Base-by-base conservation (phyloP, 1,140 invertebrate species). In the Calycopis cecrops region DNA sequence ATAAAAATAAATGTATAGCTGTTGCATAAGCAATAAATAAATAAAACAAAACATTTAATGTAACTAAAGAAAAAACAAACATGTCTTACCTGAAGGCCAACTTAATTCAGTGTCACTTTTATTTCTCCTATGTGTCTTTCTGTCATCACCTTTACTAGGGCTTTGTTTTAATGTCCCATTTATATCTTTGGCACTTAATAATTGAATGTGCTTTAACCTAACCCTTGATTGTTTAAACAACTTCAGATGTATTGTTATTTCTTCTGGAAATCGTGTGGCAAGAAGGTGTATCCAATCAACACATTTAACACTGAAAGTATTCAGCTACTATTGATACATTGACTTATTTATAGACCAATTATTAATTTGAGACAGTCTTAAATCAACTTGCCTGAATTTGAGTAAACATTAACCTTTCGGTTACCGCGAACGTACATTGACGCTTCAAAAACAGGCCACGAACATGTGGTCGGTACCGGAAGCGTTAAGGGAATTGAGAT, bases 231-330 rank as follows among this genome's bases (percentile, higher is more conserved):
- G 95, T 84, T 90, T 92, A 76, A 95, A 98, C 11, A 98, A 82
- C 65, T 95, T 90, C 62, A 98, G 90, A 86, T 98, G 96, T 14
- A 94, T 94, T 4, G 95, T 96, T 59, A 96, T 92, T 89, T 97
- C 96, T 84, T 98, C 96, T 4, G 97, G 95, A 54, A 98, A 89
- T 55, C 92, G 90, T 34, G 94, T 95, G 18, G 96, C 96, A 50
- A 98, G 89, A 64, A 95, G 93, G 11, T 94, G 92, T 67, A 96
- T 93, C 95, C 96, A 97, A 86, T 97, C 95, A 4, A 97, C 92
- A 73, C 94, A 91, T 89, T 96, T 96, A 34, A 96, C 90, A 76
- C 95, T 96, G 65, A 17, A 71, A 65, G 40, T 8, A 10, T 28
- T 9, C 11, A 40, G 12, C 38, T 44, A 17, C 21, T 3, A 28